These are phyloP conservation scores for Camarhynchus parvulus DNA, from an alignment of 2,113 vertebrate genomes.

Conservation along the genomic window DNA sequence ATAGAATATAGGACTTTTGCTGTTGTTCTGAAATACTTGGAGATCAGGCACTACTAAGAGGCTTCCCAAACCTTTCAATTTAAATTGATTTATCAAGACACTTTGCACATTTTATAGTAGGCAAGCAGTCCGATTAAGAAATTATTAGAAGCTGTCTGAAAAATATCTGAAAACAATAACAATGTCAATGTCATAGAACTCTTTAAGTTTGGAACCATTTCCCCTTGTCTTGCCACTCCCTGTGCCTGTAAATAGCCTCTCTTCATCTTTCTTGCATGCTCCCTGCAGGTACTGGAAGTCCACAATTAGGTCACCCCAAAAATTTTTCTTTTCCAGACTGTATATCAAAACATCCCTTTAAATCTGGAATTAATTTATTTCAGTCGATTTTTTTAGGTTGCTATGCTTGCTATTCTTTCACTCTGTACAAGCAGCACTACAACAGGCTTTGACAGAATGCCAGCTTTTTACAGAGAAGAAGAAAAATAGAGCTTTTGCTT, in stretches of 20 bases:
- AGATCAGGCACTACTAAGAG: neutral
- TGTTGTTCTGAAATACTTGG: neutral
- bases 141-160: neutral
- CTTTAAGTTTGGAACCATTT: neutral
- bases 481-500: neutral
- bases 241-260: neutral
- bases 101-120: neutral
- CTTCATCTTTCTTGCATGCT: neutral
- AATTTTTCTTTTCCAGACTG: neutral
- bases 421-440: neutral
- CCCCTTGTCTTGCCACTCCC: neutral
- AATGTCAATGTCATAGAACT: neutral
- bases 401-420: neutral
- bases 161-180: neutral
- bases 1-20: neutral
- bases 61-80: neutral
- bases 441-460: neutral
- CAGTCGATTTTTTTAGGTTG: neutral
- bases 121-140: neutral
- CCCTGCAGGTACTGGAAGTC: neutral
- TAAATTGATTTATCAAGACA: neutral
- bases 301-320: neutral
- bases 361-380: neutral
- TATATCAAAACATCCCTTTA: neutral
- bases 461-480: neutral